These are phyloP conservation scores for Chinchilla lanigera DNA, from an alignment of 2,113 vertebrate genomes.

Conservation along the genomic window DNA sequence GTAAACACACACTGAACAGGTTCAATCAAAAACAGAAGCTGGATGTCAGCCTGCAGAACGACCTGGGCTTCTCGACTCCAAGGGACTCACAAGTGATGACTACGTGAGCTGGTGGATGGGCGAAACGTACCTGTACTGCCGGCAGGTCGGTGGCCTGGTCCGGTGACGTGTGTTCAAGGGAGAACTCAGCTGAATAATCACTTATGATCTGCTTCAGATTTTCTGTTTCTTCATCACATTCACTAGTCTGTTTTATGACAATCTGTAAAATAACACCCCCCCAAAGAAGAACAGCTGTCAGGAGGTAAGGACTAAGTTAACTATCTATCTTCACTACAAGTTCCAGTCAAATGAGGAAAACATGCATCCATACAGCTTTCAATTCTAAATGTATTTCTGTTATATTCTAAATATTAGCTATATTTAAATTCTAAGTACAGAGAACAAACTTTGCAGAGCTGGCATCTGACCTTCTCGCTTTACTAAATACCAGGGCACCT, in stretches of 20 bases:
- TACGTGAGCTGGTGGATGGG: neutral
- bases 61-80: neutral
- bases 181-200: constrained; percentile 78
- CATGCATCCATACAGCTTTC: neutral
- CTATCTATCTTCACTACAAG: neutral
- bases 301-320: neutral
- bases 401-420: neutral
- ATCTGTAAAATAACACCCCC: constrained; percentile 78
- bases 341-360: neutral
- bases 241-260: constrained; percentile 84
- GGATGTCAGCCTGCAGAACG: neutral
- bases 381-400: neutral
- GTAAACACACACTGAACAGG: neutral
- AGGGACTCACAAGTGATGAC: neutral
- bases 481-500: neutral
- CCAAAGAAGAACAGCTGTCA: constrained; percentile 31
- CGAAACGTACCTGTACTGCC: constrained; percentile 82
- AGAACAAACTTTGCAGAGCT: neutral
- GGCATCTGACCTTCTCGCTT: neutral
- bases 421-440: neutral
- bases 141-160: constrained; percentile 64
- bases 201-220: constrained; percentile 82
- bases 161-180: constrained; percentile 61
- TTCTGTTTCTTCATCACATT: constrained; percentile 86
- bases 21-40: neutral